Evolutionary conservation across 2,113 vertebrate genomes (phyloP).

Genomic region (Caretta caretta): DNA sequence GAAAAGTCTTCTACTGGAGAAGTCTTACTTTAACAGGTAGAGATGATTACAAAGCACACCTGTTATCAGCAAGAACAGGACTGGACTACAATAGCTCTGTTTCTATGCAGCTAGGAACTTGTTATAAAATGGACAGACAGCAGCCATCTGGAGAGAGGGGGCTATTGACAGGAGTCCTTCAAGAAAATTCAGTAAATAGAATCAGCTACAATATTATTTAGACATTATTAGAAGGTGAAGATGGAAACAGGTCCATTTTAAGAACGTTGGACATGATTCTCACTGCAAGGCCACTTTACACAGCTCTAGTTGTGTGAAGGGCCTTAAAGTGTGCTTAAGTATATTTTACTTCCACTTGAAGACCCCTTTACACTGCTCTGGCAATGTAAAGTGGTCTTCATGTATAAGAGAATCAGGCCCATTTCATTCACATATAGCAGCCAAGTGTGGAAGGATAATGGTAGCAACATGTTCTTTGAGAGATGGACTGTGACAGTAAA

Average conservation of each 20-base stretch:
- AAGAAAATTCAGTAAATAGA: neutral
- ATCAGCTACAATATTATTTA: neutral
- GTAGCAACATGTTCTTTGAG: neutral
- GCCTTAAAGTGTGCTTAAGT: neutral
- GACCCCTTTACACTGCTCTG: neutral
- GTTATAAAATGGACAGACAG: neutral
- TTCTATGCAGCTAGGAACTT: fast-evolving
- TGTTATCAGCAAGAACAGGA: fast-evolving
- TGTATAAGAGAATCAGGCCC: neutral
- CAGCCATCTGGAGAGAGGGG: neutral
- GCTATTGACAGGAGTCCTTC: neutral
- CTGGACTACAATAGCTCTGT: neutral
- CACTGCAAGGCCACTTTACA: neutral
- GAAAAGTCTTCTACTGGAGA: neutral
- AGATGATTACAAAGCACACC: neutral
- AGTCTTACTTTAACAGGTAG: neutral
- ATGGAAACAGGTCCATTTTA: neutral
- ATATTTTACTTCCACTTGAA: neutral
- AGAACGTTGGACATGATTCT: neutral
- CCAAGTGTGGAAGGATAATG: neutral
- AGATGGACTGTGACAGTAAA: neutral
- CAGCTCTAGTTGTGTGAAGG: fast-evolving
- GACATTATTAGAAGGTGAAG: neutral
- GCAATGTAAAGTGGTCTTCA: neutral
- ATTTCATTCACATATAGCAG: neutral